Base-by-base conservation (phyloP, 2,797 vertebrate genomes). In the Sebastes hopkinsi region DNA sequence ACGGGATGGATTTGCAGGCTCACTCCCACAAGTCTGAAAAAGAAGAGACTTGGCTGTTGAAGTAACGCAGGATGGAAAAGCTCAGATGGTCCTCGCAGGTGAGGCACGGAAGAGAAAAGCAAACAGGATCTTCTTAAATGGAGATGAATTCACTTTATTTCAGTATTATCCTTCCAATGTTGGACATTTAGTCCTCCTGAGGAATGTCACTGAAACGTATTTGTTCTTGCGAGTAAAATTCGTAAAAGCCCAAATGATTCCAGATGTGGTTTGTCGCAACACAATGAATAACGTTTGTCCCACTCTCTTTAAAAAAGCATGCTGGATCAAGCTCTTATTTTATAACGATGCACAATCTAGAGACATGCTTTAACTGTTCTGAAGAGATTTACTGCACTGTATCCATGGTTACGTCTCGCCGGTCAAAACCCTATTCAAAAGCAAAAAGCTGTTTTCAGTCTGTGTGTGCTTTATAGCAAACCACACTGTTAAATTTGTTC, bases 391-490 rank as follows among this genome's bases (percentile, higher is more conserved):
- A 89, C 80, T 81, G 79, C 72, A 29, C 55, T 12, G 90, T 90
- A 76, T 77, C 86, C 87, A 94, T 90, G 87, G 88, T 80, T 84
- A 91, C 89, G 9, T 60, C 75, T 79, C 38, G n/a, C 59, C 11
- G 54, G 58, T 86, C 60, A 77, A 82, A 81, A 75, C 70, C 64
- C 60, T 16, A 52, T 82, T 88, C 18, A 75, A 87, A 75, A 77
- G 72, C 14, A 84, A 82, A 87, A 58, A 12, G 65, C 59, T 23
- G 18, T 76, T 80, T 76, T 71, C 67, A 75, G 59, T 80, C 25
- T 27, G 32, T 75, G 67, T 83, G 71, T 82, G 27, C 66, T 84
- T 72, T 55, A 60, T 67, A 77, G 85, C 54, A 77, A 87, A 81
- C 42, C 61, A 58, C 78, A 65, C 4, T 36, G 42, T 67, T 79